phyloP scores from a whole-genome alignment of 2,113 vertebrate species.

The Mus musculus region GRCm39 chr14:99160501-99161000 shows the following conservation, averaged over 20 bases:
- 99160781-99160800: constrained; percentile 95
- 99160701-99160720: no score
- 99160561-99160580: no score
- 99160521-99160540: constrained; percentile 96
- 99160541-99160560: constrained; percentile 94
- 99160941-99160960: constrained; percentile 95
- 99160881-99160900: constrained; percentile 97
- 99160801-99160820: constrained; percentile 97
- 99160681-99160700: no score
- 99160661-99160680: no score
- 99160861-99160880: constrained; percentile 93
- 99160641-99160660: no score
- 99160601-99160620: no score
- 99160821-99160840: constrained; percentile 98
- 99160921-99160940: constrained; percentile 95
- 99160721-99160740: no score
- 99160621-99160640: no score
- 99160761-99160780: constrained; percentile 96
- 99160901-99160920: constrained; percentile 96
- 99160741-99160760: constrained; percentile 92
- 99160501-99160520: constrained; percentile 99
- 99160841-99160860: constrained; percentile 99
- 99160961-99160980: constrained; percentile 89
- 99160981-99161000: neutral
- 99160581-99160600: no score